Base-by-base conservation (phyloP, 1,140 invertebrate genomes). In the Rhagoletis zephyria region DNA sequence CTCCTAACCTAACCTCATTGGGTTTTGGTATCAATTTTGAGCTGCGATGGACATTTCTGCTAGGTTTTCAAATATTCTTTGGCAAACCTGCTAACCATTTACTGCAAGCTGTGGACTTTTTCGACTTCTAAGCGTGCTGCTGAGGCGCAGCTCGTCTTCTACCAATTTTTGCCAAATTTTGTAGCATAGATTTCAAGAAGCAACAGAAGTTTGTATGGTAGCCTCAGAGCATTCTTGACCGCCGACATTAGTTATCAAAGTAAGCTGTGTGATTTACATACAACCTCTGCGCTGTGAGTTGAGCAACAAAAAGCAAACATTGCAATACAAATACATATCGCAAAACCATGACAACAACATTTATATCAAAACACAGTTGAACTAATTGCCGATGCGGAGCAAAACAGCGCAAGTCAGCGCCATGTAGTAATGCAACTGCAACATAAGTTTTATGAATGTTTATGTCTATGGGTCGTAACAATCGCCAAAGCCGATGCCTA, bases 331-430 rank as follows among this genome's bases (percentile, higher is more conserved):
- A 88, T 87, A 30, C 30, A 30, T 30, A 2, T 74, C 7, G 16
- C 48, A 81, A 56, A n/a, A 81, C 51, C 45, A n/a, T 56, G 14
- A 7, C 89, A 87, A 86, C 89, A 87, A 87, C 89, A 88, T 87
- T 87, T 74, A 45, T 42, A 74, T 14, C 88, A 88, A 88, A 86
- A 42, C 19, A 56, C 48, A 59, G 63, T 59, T 87, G 86, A 87
- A 87, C 86, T 87, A 87, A 87, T 87, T 87, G 86, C 67, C 63
- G 86, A 87, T 4, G 64, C 19, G n/a, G n/a, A 65, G 42, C 45
- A 63, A 67, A 63, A 12, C 14, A 63, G 85, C 40, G 74, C 74
- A 59, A 56, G 48, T n/a, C 74, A 81, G 74, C 74, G 48, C n/a
- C 74, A 81, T 9, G 45, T n/a, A n/a, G 42, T 56, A 81, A 81